These are phyloP conservation scores for Rhynchophorus ferrugineus DNA, from an alignment of 1,140 invertebrate species.

Conservation along the genomic window DNA sequence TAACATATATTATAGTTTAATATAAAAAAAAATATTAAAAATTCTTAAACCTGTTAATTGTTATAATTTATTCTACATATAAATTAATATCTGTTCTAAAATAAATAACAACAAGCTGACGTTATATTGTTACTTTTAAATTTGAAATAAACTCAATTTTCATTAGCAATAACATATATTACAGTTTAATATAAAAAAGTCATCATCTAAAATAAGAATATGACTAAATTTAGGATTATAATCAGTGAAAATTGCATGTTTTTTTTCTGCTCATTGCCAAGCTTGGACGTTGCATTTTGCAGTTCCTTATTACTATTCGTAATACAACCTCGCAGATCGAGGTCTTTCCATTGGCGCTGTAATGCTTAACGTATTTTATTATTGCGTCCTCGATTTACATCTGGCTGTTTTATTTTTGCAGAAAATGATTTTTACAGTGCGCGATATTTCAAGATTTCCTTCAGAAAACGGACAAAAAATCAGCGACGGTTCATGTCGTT, in stretches of 20 bases:
- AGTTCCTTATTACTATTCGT: conserved; percentile 35
- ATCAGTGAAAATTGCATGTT: conserved; percentile 12
- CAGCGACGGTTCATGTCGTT: conserved; percentile 3
- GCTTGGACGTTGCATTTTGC: conserved; percentile 24
- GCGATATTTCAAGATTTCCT: conserved; percentile 7
- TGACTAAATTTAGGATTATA: conserved; percentile 15
- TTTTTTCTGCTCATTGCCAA: conserved; percentile 22
- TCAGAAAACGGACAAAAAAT: neutral
- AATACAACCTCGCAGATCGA: conserved; percentile 31
- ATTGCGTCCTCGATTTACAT: conserved; percentile 32
- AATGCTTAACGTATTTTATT: conserved; percentile 30
- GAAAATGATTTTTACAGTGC: conserved; percentile 13
- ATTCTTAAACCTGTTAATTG: no score
- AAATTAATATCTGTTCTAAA: no score
- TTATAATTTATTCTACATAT: no score
- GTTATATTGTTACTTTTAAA: no score
- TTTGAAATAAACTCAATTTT: no score
- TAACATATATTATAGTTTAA: no score
- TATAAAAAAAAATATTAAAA: no score
- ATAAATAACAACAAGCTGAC: no score
- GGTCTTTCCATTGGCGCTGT: conserved; percentile 27
- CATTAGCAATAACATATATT: no score
- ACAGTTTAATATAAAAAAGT: no score
- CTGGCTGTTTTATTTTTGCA: conserved; percentile 21
- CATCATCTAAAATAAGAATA: neutral